Base-by-base conservation (phyloP, 2,797 vertebrate species). In the Fistularia tabacaria region DNA sequence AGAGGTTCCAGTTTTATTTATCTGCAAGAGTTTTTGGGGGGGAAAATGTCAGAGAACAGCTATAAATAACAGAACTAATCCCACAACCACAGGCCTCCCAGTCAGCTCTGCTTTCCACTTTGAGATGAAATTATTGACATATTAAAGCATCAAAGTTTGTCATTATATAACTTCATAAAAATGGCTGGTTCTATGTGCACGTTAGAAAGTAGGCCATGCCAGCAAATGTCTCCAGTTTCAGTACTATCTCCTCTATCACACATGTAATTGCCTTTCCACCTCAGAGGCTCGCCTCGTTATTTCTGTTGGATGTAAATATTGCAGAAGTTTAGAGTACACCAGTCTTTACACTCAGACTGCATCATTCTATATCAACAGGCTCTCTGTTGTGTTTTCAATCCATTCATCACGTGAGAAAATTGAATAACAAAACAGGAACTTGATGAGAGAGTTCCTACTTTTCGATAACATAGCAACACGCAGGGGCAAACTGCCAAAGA, bases 141-240 rank as follows among this genome's bases (percentile, higher is more conserved):
- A 1, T 64, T 37, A 1, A 42, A 51, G 39, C 49, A 8, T 41
- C 7, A 42, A 51, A 58, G 47, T 7, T 47, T 25, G 25, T 2
- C 25, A 25, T 25, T 25, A 25, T 25, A 25, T 25, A 25, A 25
- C 25, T 25, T 25, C 25, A 49, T 47, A 8, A 48, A 49, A 46
- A 57, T 12, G 38, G 40, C 15, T 38, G 12, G 14, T 39, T 38
- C 14, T 57, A 48, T 59, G 38, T 48, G 37, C 54, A 41, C 38
- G 8, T 5, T 15, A 48, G 59, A 75, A 81, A 80, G 61, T 54
- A 68, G 81, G 79, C 76, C 76, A 56, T 1, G 37, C 54, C 38
- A 50, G 36, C 49, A 15, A 46, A 44, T 57, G 73, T 81, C 77
- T 89, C 83, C 61, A 57, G 76, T 87, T 84, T 81, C 80, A 61